These are phyloP conservation scores for Acrobasis consociella DNA, from an alignment of 2,888 invertebrate species.

Conservation along the genomic window DNA sequence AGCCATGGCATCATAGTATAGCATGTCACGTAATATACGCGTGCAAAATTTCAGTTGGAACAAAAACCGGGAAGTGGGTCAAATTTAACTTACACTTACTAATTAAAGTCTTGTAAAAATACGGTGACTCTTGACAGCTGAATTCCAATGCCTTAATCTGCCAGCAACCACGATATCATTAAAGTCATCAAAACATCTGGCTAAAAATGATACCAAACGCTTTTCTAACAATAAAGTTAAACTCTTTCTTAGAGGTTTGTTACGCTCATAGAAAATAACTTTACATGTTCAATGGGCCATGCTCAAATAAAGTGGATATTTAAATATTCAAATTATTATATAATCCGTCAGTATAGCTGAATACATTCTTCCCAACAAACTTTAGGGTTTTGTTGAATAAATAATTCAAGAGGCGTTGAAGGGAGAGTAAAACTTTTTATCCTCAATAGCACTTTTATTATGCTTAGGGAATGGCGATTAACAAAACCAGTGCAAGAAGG, in stretches of 20 bases:
- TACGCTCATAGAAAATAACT: not conserved
- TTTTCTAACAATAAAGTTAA: no score
- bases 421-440: constrained; percentile 58
- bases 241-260: not conserved
- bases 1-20: no score
- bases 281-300: not conserved
- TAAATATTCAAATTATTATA: constrained; percentile 11
- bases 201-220: no score
- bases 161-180: no score
- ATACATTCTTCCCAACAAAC: constrained; percentile 32
- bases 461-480: constrained; percentile 49
- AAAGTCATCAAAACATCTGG: no score
- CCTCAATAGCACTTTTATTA: constrained; percentile 54
- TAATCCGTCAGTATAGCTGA: constrained; percentile 7
- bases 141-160: no score
- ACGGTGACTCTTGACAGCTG: no score
- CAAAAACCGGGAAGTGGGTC: no score
- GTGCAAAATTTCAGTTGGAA: no score
- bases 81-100: no score
- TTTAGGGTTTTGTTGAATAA: constrained; percentile 59
- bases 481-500: constrained; percentile 27
- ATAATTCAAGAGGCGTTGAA: constrained; percentile 62
- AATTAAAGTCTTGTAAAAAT: no score
- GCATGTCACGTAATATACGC: no score
- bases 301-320: not conserved